A percentile compares a stretch with the other conserved stretches of the same genome.
phyloP scores from a whole-genome alignment of 30 jellyfish, hydroid and myxozoan species.

The Haliclystus octoradiatus region DNA sequence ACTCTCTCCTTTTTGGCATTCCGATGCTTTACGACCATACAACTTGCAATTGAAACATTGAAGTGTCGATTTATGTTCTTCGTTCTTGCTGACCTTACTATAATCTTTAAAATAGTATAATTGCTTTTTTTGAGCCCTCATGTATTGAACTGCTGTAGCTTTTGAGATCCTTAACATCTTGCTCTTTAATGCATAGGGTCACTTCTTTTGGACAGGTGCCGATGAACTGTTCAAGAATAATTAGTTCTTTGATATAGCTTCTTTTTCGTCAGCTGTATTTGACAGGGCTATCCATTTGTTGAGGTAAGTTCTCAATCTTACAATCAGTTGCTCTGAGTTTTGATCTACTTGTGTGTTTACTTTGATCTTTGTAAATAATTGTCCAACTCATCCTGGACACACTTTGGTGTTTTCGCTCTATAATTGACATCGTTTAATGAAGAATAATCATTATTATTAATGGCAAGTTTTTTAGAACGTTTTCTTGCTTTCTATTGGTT shows the following conservation, averaged over 20 bases:
- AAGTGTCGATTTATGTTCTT: conserved; percentile 15
- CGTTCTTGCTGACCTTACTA: conserved; percentile 12
- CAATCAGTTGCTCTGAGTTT: conserved; percentile 27
- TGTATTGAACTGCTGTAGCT: conserved; percentile 31
- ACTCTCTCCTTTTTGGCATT: conserved; percentile 1
- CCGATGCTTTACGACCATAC: conserved; percentile 8
- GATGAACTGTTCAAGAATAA: conserved; percentile 17
- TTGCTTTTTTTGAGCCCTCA: conserved; percentile 19
- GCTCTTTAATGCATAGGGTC: conserved; percentile 15
- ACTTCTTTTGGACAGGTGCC: conserved; percentile 18
- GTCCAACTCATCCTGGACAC: conserved; percentile 41
- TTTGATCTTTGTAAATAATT: conserved; percentile 33
- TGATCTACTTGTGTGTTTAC: conserved; percentile 41
- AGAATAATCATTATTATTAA: background rate
- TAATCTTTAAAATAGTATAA: no score
- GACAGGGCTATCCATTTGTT: conserved; percentile 38
- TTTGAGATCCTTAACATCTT: conserved; percentile 17
- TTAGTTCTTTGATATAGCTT: conserved; percentile 24
- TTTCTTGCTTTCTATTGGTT: no score
- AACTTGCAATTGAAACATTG: background rate
- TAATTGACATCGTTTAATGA: conserved; percentile 9
- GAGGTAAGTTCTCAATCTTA: conserved; percentile 22
- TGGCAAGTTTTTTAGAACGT: no score
- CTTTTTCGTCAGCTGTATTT: conserved; percentile 14
- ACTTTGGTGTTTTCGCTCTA: conserved; percentile 33